phyloP scores from a whole-genome alignment of 2,113 vertebrate genomes.

The Entelurus aequoreus region DNA sequence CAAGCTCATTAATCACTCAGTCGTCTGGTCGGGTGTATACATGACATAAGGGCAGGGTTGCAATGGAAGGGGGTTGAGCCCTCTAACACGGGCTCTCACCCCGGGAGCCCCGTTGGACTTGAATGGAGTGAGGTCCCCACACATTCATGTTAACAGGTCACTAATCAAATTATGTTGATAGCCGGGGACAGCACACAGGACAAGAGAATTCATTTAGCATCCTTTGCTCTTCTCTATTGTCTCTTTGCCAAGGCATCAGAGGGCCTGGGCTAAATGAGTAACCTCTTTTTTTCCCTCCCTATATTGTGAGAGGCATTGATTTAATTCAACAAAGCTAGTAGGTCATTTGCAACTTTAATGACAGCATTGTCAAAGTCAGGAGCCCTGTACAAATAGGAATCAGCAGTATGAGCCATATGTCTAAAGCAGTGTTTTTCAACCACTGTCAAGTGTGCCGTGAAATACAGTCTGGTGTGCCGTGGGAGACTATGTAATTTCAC shows the following conservation, averaged over 20 bases:
- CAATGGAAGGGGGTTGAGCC: constrained; percentile 47
- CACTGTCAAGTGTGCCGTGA: too few species aligned
- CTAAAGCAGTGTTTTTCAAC: neutral
- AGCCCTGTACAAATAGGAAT: constrained; percentile 61
- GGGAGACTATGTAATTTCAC: too few species aligned
- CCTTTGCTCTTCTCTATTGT: constrained; percentile 54
- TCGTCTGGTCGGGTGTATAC: constrained; percentile 54
- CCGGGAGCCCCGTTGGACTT: constrained; percentile 52
- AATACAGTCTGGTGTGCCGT: too few species aligned
- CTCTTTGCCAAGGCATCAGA: constrained; percentile 42
- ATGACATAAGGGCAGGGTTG: constrained; percentile 60
- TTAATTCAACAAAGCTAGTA: constrained; percentile 52
- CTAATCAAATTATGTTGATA: constrained; percentile 75
- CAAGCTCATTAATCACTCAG: constrained; percentile 72
- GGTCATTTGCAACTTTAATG: constrained; percentile 63
- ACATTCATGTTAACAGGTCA: constrained; percentile 70
- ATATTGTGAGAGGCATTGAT: constrained; percentile 45
- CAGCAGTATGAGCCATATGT: constrained; percentile 65
- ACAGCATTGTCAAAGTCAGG: constrained; percentile 53
- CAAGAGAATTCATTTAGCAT: constrained; percentile 67
- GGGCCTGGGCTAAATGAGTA: constrained; percentile 57
- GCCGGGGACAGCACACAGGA: constrained; percentile 52
- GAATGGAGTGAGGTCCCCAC: constrained; percentile 61
- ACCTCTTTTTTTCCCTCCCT: constrained; percentile 36
- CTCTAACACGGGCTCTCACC: constrained; percentile 50